Conservation (phyloP, 2,113 vertebrate genomes). For the Clarias macrocephalus region DNA sequence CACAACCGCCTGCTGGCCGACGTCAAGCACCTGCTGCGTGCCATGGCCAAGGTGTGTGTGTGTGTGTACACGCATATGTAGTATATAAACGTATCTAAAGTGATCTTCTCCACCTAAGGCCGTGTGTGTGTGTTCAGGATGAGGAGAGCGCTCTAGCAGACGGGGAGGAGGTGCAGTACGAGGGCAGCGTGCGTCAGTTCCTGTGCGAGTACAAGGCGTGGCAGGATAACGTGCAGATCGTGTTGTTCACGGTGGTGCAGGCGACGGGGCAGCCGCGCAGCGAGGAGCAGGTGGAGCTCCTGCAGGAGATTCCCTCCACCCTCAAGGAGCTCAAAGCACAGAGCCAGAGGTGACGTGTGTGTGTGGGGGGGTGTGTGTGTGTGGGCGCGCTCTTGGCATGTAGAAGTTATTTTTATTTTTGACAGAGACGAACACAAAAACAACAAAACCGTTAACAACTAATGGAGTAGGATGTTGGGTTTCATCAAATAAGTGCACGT, state of each 20-base stretch:
- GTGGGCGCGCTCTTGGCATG: no score
- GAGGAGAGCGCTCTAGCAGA: conserved; percentile 93
- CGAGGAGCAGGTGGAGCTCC: conserved; percentile 90
- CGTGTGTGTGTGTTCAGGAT: conserved; percentile 74
- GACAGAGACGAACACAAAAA: no score
- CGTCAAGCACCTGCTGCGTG: conserved; percentile 93
- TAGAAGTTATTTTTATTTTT: no score
- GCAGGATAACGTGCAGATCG: conserved; percentile 98
- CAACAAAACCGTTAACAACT: no score
- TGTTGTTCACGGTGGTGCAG: conserved; percentile 93
- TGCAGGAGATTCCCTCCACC: conserved; percentile 93
- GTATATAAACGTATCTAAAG: no score
- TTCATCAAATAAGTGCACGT: no score
- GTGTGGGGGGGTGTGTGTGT: no score
- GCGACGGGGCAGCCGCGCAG: conserved; percentile 90
- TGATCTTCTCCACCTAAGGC: background rate
- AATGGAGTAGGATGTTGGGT: no score
- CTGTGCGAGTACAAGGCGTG: conserved; percentile 95
- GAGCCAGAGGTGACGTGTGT: conserved; percentile 83
- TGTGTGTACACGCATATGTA: background rate
- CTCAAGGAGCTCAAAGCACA: conserved; percentile 92
- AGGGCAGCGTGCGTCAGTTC: conserved; percentile 95
- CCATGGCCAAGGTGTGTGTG: conserved; percentile 92
- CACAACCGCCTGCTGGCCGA: conserved; percentile 95
- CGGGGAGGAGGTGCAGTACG: conserved; percentile 92